phyloP scores from a whole-genome alignment of 1,140 invertebrate genomes.

The Globodera ellingtonae region DNA sequence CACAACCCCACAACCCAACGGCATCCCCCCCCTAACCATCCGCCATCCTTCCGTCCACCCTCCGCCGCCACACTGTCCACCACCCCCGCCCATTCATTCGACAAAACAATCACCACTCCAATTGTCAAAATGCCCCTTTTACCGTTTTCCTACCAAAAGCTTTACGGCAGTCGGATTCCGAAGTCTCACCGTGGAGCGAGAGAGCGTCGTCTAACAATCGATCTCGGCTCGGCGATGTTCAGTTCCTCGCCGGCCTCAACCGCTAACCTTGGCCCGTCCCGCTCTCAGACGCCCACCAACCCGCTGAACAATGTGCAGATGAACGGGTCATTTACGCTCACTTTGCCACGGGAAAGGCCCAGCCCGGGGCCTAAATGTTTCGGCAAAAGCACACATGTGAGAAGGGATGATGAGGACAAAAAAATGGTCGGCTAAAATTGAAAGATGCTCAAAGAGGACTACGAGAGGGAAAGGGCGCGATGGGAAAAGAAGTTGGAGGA shows the following conservation, averaged over 20 bases:
- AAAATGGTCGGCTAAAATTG: background rate
- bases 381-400: constrained; percentile 43
- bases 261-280: constrained; percentile 18
- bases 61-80: background rate
- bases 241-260: constrained; percentile 1
- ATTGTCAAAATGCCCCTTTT: constrained; percentile 7
- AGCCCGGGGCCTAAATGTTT: constrained; percentile 40
- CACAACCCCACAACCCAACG: constrained; percentile 5
- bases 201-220: constrained; percentile 6
- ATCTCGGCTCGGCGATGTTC: constrained; percentile 16
- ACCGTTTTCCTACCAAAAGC: background rate
- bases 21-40: background rate
- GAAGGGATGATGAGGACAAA: background rate
- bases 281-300: constrained; percentile 23
- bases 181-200: background rate
- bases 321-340: constrained; percentile 27
- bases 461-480: constrained; percentile 54
- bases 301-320: constrained; percentile 3
- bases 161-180: background rate
- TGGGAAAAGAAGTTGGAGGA: constrained; percentile 61
- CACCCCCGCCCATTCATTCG: constrained; percentile 1
- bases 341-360: constrained; percentile 25
- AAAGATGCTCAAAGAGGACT: constrained; percentile 51
- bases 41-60: background rate
- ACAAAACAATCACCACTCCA: background rate